phyloP scores from a whole-genome alignment of 2,113 vertebrate species.

The Chascanopsetta lugubris region DNA sequence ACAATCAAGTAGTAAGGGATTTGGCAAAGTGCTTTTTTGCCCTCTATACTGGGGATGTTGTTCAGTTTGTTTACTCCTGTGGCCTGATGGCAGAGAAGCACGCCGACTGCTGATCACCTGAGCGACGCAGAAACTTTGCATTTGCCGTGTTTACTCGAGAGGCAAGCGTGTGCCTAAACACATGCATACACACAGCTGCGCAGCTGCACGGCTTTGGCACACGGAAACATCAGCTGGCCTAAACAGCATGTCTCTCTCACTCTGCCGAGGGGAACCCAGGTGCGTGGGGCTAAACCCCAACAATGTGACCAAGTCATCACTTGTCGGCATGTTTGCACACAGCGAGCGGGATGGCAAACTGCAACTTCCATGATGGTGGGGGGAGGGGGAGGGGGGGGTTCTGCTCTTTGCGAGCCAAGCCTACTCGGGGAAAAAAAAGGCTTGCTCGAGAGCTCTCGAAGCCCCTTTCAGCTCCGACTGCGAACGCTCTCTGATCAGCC shows the following conservation, averaged over 20 bases:
- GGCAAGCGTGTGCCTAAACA: conserved; percentile 39
- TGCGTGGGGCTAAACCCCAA: conserved; percentile 56
- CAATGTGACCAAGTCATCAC: conserved; percentile 53
- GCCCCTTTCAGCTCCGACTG: conserved; percentile 42
- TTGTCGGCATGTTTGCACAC: conserved; percentile 55
- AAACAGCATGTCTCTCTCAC: conserved; percentile 31
- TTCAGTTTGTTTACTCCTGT: not conserved
- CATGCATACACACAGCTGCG: conserved; percentile 45
- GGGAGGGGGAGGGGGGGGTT: conserved; percentile 13
- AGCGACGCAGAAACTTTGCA: conserved; percentile 21
- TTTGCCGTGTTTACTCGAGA: conserved; percentile 58
- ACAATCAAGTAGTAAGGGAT: not conserved
- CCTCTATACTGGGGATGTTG: not conserved
- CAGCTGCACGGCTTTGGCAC: conserved; percentile 59
- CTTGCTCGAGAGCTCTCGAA: conserved; percentile 44
- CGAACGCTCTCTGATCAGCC: conserved; percentile 65
- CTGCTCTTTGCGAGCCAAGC: conserved; percentile 13
- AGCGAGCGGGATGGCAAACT: conserved; percentile 32
- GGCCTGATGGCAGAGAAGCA: too few relatives aligned
- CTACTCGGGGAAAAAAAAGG: conserved; percentile 24
- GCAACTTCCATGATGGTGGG: conserved; percentile 26
- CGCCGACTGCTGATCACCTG: too few relatives aligned
- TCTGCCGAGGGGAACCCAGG: conserved; percentile 51
- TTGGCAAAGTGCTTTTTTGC: not conserved
- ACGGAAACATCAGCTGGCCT: conserved; percentile 59